Conservation (phyloP, 2,888 invertebrate species). For the Polyploca ridens region DNA sequence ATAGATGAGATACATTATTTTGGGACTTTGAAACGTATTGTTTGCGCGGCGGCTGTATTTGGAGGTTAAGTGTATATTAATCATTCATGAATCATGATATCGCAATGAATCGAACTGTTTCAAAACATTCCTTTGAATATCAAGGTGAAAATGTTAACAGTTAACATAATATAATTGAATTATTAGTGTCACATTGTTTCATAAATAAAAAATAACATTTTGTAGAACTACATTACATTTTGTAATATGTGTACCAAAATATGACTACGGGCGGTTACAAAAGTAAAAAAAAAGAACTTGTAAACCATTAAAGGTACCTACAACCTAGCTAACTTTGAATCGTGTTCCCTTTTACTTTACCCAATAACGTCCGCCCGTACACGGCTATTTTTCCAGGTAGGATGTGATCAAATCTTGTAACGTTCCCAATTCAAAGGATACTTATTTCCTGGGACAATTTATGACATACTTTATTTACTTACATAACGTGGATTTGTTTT, state of each 20-base stretch:
- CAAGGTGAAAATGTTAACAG: conserved; percentile 16
- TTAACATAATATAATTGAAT: conserved; percentile 4
- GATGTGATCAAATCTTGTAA: conserved; percentile 62
- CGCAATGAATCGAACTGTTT: conserved; percentile 16
- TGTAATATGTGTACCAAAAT: conserved; percentile 16
- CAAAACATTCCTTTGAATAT: conserved; percentile 22
- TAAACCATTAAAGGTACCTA: conserved; percentile 35
- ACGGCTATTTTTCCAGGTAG: conserved; percentile 53
- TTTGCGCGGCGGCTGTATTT: conserved; percentile 15
- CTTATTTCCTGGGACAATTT: conserved; percentile 40
- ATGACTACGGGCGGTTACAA: conserved; percentile 3
- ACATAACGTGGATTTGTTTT: background rate
- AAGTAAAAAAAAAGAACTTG: conserved; percentile 22
- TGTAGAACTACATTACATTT: conserved; percentile 24
- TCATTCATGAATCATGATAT: conserved; percentile 14
- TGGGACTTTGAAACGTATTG: conserved; percentile 22
- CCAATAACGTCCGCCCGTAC: conserved; percentile 40
- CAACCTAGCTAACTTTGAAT: conserved; percentile 31
- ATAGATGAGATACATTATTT: conserved; percentile 20
- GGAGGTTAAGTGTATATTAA: conserved; percentile 19
- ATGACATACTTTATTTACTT: conserved; percentile 30
- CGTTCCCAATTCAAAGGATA: conserved; percentile 48
- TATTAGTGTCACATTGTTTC: background rate
- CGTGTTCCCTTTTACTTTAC: conserved; percentile 31
- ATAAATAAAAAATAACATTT: conserved; percentile 15